phyloP scores from a whole-genome alignment of 2,113 vertebrate genomes.

The Megaptera novaeangliae region DNA sequence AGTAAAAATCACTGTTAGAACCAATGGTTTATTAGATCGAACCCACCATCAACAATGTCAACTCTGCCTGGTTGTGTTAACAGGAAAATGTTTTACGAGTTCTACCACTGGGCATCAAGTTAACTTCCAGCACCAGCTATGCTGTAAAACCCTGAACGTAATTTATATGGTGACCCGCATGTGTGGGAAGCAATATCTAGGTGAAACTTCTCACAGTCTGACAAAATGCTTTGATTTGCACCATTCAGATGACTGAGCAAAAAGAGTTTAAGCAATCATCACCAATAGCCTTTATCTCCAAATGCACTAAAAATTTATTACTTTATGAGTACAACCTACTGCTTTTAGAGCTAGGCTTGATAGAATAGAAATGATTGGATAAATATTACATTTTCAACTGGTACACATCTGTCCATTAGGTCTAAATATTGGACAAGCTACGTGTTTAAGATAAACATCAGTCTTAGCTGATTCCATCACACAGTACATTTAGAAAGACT shows the following conservation, averaged over 20 bases:
- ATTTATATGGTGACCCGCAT: conserved; percentile 77
- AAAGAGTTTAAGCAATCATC: conserved; percentile 77
- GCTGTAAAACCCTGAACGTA: conserved; percentile 71
- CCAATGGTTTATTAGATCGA: conserved; percentile 78
- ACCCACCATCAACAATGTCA: conserved; percentile 78
- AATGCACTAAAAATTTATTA: conserved; percentile 73
- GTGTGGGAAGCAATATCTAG: conserved; percentile 76
- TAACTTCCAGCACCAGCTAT: conserved; percentile 75
- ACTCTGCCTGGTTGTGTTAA: conserved; percentile 73
- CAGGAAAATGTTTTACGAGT: conserved; percentile 80
- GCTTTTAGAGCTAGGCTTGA: conserved; percentile 74
- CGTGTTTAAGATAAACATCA: conserved; percentile 60
- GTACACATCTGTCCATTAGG: conserved; percentile 69
- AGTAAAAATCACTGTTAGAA: conserved; percentile 77
- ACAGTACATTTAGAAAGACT: conserved; percentile 56
- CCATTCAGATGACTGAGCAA: conserved; percentile 80
- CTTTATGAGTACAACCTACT: conserved; percentile 59
- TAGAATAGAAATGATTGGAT: conserved; percentile 71
- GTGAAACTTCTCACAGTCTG: conserved; percentile 78
- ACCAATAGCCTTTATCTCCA: conserved; percentile 75
- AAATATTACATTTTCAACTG: conserved; percentile 77
- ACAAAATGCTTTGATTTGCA: conserved; percentile 82
- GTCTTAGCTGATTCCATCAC: conserved; percentile 68
- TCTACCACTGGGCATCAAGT: conserved; percentile 78
- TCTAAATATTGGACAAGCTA: conserved; percentile 72